A percentile compares a stretch with the other conserved stretches of the same genome.
Conservation (phyloP, 2,113 vertebrate species). For the Syrrhaptes paradoxus region DNA sequence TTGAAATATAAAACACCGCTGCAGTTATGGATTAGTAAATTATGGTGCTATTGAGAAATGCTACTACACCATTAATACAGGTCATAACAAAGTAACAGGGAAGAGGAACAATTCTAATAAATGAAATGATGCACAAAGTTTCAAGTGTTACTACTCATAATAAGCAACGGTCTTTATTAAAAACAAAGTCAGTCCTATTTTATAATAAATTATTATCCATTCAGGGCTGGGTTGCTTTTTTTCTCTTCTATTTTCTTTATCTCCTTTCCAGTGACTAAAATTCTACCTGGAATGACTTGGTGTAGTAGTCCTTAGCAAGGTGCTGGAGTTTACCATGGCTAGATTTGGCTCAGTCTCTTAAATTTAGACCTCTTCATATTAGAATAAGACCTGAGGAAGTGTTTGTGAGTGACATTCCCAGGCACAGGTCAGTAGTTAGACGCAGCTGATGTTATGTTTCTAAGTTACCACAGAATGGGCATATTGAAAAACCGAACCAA, state of each 20-base stretch:
- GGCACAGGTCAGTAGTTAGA: rapidly evolving
- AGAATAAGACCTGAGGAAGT: neutral
- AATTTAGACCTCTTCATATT: neutral
- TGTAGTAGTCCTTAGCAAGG: neutral
- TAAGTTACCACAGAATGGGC: rapidly evolving
- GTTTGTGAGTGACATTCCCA: neutral
- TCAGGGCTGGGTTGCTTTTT: neutral
- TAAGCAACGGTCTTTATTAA: neutral
- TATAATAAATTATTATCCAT: neutral
- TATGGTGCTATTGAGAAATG: neutral
- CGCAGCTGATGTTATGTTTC: neutral
- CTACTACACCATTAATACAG: neutral
- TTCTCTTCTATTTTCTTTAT: neutral
- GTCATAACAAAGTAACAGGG: neutral
- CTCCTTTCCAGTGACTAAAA: neutral
- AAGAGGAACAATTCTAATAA: slow-evolving; percentile 28
- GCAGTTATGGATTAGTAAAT: slow-evolving; percentile 5
- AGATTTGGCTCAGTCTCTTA: neutral
- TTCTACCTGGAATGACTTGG: neutral
- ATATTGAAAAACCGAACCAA: neutral
- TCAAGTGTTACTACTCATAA: neutral
- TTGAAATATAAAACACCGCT: neutral
- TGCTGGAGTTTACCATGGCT: neutral
- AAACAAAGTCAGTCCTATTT: neutral
- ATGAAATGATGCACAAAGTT: neutral